Conservation (phyloP, 2,888 invertebrate genomes). For the Diadromus collaris region DNA sequence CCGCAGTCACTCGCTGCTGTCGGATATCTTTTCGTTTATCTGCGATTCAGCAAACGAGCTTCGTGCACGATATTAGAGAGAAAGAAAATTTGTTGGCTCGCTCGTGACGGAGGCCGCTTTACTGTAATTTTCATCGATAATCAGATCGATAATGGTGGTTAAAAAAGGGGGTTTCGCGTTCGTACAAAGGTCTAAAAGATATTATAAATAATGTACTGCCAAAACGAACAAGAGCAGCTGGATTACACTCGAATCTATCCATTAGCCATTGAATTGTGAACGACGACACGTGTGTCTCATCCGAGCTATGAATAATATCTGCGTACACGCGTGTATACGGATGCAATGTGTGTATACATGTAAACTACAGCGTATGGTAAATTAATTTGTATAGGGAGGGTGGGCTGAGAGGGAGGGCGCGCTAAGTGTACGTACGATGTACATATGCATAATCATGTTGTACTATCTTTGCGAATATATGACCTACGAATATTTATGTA, state of each 20-base stretch:
- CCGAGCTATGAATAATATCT: slow-evolving; percentile 39
- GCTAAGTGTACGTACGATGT: slow-evolving; percentile 57
- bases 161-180: slow-evolving; percentile 19
- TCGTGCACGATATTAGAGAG: background rate
- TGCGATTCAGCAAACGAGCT: background rate
- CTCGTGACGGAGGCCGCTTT: background rate
- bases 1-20: background rate
- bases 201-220: slow-evolving; percentile 38
- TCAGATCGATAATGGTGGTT: slow-evolving; percentile 1
- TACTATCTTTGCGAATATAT: slow-evolving; percentile 64
- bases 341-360: slow-evolving; percentile 68
- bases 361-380: slow-evolving; percentile 68
- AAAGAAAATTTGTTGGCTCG: background rate
- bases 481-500: slow-evolving; percentile 69
- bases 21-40: background rate
- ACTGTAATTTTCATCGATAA: slow-evolving; percentile 8
- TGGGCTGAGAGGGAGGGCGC: slow-evolving; percentile 33
- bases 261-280: slow-evolving; percentile 16
- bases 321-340: slow-evolving; percentile 60
- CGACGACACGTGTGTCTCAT: slow-evolving; percentile 30
- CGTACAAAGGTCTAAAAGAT: slow-evolving; percentile 46
- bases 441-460: slow-evolving; percentile 67
- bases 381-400: slow-evolving; percentile 73
- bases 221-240: slow-evolving; percentile 40
- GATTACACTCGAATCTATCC: slow-evolving; percentile 31